Evolutionary conservation across 2,113 vertebrate species (phyloP), one percentile per base, ranked within the genome.

Genomic region (Muntiacus muntjak): DNA sequence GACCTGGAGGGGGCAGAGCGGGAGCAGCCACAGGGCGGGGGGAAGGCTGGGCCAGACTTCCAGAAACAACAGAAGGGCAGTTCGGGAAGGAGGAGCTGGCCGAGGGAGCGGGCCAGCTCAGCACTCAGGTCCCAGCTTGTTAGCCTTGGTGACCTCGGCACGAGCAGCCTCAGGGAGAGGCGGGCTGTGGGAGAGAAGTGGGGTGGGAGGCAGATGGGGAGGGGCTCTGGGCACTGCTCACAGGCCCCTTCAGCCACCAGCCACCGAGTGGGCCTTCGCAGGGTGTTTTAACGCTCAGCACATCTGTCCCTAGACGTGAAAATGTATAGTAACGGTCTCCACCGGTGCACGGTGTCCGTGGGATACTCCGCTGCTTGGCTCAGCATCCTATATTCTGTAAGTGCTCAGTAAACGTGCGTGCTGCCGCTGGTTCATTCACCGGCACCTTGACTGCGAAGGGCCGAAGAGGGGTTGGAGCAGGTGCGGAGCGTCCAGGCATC

Each of bases 191-290:
- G 52, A 33, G 79, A 64, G 21, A 1, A 3, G 3, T 5, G 8
- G 45, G 4, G 0, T 8, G 36, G 40, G 52, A 45, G 52, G 33
- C 23, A 28, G 52, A 17, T 3, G 33, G 1, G 2, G 3, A 12
- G 30, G 16, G 84, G 2, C 71, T 94, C 43, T 12, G 50, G 33
- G 28, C 15, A 33, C 17, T 1, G 3, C 30, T 87, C 58, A 45
- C 11, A 2, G 36, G 76, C 62, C 55, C 16, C 0, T 28, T 19
- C 30, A 36, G 0, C 52, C 4, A 1, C 33, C 17, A 23, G 0
- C 2, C 1, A 33, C 2, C 0, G 5, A 57, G 57, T 55, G 76
- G 58, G 7, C 45, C 64, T 81, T 30, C 60, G 71, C 47, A 55
- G 10, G 50, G 15, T 15, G 36, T n/a, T 64, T 17, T 33, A 55